Evolutionary conservation across 1,140 invertebrate species (phyloP).

Genomic region (Cotesia vestalis): DNA sequence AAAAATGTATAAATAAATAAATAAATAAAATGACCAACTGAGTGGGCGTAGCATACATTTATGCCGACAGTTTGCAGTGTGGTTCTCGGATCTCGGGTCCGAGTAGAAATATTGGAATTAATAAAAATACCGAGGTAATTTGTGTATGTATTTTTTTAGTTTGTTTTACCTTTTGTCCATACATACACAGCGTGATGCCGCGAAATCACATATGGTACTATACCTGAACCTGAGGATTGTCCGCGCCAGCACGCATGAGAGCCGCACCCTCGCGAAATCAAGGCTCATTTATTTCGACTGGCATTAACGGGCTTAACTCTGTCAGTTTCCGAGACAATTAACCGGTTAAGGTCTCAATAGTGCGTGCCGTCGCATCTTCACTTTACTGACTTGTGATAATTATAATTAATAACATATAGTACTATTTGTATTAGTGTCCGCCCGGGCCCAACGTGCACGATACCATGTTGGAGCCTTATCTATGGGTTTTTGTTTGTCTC

Average conservation of each 20-base stretch:
- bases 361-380: constrained; percentile 38
- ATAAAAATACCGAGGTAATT: constrained; percentile 22
- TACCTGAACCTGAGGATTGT: not conserved
- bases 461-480: not conserved
- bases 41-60: constrained; percentile 37
- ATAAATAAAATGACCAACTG: constrained; percentile 18
- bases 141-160: too few relatives aligned
- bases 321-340: constrained; percentile 45
- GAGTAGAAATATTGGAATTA: not conserved
- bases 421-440: too few relatives aligned
- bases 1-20: constrained; percentile 32
- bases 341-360: constrained; percentile 30
- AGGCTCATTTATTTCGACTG: constrained; percentile 46
- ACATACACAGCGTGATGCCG: constrained; percentile 13
- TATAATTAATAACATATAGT: too few relatives aligned
- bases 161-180: constrained; percentile 13
- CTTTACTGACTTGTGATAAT: constrained; percentile 17
- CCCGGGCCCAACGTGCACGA: too few relatives aligned
- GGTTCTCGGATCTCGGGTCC: not conserved
- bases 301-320: constrained; percentile 43
- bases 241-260: not conserved
- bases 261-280: constrained; percentile 37
- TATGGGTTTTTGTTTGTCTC: constrained; percentile 31
- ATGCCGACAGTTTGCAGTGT: constrained; percentile 36
- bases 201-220: constrained; percentile 2